Base-by-base conservation (phyloP, 2,888 invertebrate genomes). In the Thera obeliscata region DNA sequence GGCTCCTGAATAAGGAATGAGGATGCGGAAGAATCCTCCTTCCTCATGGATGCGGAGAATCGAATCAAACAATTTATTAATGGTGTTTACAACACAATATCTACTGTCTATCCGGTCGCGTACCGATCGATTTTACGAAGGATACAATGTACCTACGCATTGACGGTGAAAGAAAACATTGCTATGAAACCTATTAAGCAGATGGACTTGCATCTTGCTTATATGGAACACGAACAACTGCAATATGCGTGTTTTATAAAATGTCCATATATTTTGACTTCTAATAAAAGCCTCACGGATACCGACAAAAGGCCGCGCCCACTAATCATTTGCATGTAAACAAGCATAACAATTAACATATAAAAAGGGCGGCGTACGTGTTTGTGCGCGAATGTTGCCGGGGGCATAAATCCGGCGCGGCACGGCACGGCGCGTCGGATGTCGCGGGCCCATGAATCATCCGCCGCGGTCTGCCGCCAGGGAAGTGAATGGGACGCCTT, bases 341-440 rank as follows among this genome's bases (percentile, higher is more conserved):
- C 74, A 74, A 74, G 66, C 70, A 70, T 73, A 73, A 73, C 70
- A 74, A 75, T 75, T 74, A 75, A 72, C 75, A 75, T 75, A 74
- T 75, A 74, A 74, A 75, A 75, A 74, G 70, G 73, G 60, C 61
- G 59, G 61, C 66, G 73, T 75, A 71, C 74, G 70, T 75, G 67
- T 66, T 69, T 71, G 73, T 74, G 70, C 68, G 75, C 73, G 67
- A 76, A 76, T 74, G 75, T 73, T 68, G 74, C 71, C 67, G 64
- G 71, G 73, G 70, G 56, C 75, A 80, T 81, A 80, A 80, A 79
- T 81, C 77, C 72, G 66, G 67, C 71, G 67, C 43, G 50, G 56
- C 66, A 50, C 72, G 66, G 67, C 71, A 66, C 43, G 50, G 56
- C 66, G 43, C 56, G 76, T 72, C 78, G 80, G 78, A 76, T 73